Evolutionary conservation across 1,140 invertebrate species (phyloP).

Genomic region (Linepithema humile): DNA sequence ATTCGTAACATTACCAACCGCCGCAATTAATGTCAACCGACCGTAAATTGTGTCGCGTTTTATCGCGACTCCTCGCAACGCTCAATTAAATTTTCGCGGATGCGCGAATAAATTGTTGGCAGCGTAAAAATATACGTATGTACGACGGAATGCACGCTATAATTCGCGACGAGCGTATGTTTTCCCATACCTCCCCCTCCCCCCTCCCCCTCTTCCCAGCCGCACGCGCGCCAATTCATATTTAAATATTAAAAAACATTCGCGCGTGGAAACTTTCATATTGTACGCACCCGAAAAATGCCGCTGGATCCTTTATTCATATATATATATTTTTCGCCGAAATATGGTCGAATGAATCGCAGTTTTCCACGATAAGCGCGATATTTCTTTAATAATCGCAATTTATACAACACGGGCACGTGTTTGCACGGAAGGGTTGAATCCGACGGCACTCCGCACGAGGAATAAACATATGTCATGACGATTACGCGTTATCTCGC

Average conservation of each 20-base stretch:
- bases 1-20: slow-evolving; percentile 48
- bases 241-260: slow-evolving; percentile 40
- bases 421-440: slow-evolving; percentile 39
- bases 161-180: slow-evolving; percentile 13
- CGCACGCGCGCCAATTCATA: slow-evolving; percentile 4
- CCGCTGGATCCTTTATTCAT: slow-evolving; percentile 18
- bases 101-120: slow-evolving; percentile 18
- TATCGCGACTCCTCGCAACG: slow-evolving; percentile 2
- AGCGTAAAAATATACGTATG: slow-evolving; percentile 37
- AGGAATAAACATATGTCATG: slow-evolving; percentile 51
- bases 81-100: slow-evolving; percentile 50
- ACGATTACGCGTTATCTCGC: slow-evolving; percentile 48
- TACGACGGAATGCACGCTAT: background rate
- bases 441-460: background rate
- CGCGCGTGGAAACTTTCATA: slow-evolving; percentile 9
- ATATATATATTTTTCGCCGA: background rate
- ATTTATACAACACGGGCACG: slow-evolving; percentile 13
- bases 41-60: slow-evolving; percentile 32
- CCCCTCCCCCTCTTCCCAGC: background rate
- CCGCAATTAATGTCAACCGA: slow-evolving; percentile 46
- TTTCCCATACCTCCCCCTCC: too few species aligned
- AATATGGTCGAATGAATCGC: background rate
- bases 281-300: background rate
- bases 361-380: slow-evolving; percentile 1
- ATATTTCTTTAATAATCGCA: slow-evolving; percentile 51